A percentile compares a stretch with the other conserved stretches of the same genome.
Conservation (phyloP, 2,113 vertebrate genomes). For the Clarias magur region DNA sequence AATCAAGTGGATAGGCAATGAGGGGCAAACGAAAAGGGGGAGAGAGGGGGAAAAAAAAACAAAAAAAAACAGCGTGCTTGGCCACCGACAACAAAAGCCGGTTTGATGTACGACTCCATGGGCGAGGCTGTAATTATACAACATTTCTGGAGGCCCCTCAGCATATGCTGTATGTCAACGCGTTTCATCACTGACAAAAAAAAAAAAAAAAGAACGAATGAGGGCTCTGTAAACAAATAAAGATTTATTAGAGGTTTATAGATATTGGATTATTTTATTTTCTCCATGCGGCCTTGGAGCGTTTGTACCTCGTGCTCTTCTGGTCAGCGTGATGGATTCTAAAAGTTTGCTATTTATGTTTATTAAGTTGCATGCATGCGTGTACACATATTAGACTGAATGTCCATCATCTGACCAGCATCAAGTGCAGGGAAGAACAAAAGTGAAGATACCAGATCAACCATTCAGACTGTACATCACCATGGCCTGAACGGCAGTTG, state of each 20-base stretch:
- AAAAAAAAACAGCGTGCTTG: constrained; percentile 10
- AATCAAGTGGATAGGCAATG: constrained; percentile 12
- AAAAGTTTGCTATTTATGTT: neutral
- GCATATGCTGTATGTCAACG: constrained; percentile 62
- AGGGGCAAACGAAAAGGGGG: neutral
- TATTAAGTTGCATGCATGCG: constrained; percentile 31
- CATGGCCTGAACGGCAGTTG: neutral
- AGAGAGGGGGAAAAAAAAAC: constrained; percentile 14
- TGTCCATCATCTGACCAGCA: neutral
- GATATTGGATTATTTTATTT: constrained; percentile 41
- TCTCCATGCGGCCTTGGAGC: constrained; percentile 7
- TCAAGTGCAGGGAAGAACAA: neutral
- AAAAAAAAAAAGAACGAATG: constrained; percentile 60
- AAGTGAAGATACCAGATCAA: neutral
- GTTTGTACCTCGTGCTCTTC: neutral
- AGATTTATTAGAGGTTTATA: constrained; percentile 64
- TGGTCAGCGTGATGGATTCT: constrained; percentile 1
- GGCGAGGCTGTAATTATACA: constrained; percentile 62
- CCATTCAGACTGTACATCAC: neutral
- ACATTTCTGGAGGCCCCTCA: constrained; percentile 56
- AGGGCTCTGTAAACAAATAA: constrained; percentile 58
- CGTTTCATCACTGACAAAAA: constrained; percentile 67
- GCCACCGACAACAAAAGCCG: constrained; percentile 29
- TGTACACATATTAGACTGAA: neutral
- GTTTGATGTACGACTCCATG: constrained; percentile 63